Conservation (phyloP, 2,113 vertebrate genomes). For the Labeo catla region DNA sequence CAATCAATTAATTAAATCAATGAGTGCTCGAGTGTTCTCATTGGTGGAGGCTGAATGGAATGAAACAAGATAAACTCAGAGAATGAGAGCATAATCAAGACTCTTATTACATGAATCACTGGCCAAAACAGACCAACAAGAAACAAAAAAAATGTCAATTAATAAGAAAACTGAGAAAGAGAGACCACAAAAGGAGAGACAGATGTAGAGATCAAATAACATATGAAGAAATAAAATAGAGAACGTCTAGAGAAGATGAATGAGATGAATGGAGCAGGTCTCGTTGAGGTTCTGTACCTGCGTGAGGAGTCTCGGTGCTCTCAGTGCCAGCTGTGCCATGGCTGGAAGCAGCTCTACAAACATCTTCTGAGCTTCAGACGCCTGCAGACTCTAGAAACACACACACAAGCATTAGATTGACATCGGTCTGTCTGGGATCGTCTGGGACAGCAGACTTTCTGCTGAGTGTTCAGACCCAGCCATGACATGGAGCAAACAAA, state of each 20-base stretch:
- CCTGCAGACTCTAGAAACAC: not conserved
- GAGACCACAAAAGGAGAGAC: not conserved
- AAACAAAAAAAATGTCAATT: not conserved
- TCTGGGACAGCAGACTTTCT: not conserved
- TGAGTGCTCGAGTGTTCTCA: not conserved
- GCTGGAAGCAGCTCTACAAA: constrained; percentile 27
- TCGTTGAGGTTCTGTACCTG: constrained; percentile 20
- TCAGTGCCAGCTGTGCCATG: constrained; percentile 4
- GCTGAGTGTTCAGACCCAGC: not conserved
- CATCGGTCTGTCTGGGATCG: no score
- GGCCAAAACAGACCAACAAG: not conserved
- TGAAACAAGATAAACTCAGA: not conserved
- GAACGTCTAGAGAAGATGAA: no score
- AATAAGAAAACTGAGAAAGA: no score
- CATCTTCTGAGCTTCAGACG: not conserved
- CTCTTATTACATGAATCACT: not conserved
- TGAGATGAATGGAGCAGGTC: not conserved
- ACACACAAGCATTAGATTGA: not conserved
- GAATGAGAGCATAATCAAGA: not conserved
- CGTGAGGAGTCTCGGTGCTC: constrained; percentile 49
- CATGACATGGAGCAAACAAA: no score
- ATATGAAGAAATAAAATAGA: not conserved
- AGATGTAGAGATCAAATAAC: not conserved
- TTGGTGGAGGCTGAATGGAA: not conserved
- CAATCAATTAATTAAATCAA: no score